Evolutionary conservation across 2,113 vertebrate species (phyloP).

Genomic region (Isurus oxyrinchus): DNA sequence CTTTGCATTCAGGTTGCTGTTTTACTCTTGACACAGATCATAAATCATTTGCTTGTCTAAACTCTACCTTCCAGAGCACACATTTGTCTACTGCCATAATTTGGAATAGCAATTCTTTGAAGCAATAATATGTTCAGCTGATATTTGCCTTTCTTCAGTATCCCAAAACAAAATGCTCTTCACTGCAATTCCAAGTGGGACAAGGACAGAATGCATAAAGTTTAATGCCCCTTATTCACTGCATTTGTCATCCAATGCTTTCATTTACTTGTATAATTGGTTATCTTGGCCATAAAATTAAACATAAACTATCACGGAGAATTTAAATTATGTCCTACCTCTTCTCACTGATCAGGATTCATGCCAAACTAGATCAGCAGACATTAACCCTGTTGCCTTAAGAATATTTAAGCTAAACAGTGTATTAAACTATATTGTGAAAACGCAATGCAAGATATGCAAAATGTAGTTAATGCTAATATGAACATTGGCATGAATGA

Average conservation of each 20-base stretch:
- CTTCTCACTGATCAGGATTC: not conserved
- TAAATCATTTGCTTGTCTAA: slow-evolving; percentile 19
- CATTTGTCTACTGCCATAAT: not conserved
- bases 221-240: not conserved
- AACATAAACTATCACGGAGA: not conserved
- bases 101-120: not conserved
- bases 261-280: not conserved
- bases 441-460: not conserved
- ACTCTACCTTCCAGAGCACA: not conserved
- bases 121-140: not conserved
- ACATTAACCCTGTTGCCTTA: not conserved
- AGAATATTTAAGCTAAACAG: not conserved
- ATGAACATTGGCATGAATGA: not conserved
- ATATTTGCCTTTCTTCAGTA: not conserved
- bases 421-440: not conserved
- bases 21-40: not conserved
- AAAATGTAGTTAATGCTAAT: not conserved
- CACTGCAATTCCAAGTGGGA: not conserved
- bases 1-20: slow-evolving; percentile 21
- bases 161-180: not conserved
- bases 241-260: not conserved
- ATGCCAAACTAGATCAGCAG: not conserved
- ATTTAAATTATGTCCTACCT: not conserved
- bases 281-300: not conserved
- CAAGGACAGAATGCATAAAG: not conserved